A percentile compares a stretch with the other conserved stretches of the same genome.
Conservation (phyloP, 2,888 invertebrate genomes). For the Drosophila colorata region DNA sequence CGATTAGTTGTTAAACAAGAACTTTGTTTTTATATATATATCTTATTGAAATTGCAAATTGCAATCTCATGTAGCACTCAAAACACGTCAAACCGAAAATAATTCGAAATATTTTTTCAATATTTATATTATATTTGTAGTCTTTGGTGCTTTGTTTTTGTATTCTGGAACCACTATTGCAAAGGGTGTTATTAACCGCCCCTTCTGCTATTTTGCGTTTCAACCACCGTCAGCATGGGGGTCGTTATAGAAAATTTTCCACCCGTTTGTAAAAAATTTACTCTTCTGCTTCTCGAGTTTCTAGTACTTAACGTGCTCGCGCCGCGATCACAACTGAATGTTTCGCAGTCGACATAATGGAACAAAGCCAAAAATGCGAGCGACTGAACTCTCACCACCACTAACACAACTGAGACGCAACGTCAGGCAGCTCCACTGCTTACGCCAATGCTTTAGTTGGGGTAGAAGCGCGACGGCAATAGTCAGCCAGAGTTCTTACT, state of each 20-base stretch:
- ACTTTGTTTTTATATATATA: constrained; percentile 15
- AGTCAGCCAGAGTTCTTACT: constrained; percentile 43
- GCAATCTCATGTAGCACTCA: constrained; percentile 43
- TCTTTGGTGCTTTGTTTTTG: background rate
- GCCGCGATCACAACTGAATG: constrained; percentile 82
- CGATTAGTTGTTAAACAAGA: constrained; percentile 21
- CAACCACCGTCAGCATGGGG: constrained; percentile 64
- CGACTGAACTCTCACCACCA: constrained; percentile 42
- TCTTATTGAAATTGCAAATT: constrained; percentile 32
- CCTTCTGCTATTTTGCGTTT: constrained; percentile 43
- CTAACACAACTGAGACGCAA: constrained; percentile 13
- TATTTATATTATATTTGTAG: background rate
- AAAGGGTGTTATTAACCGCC: constrained; percentile 23
- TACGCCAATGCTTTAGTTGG: constrained; percentile 20
- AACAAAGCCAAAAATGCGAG: constrained; percentile 61
- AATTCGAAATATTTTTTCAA: background rate
- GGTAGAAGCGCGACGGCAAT: constrained; percentile 41
- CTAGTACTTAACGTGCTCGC: constrained; percentile 73
- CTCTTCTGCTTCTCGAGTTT: constrained; percentile 22
- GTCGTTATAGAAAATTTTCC: constrained; percentile 67
- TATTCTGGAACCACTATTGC: constrained; percentile 34
- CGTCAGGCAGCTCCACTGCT: constrained; percentile 38
- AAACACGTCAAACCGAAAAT: constrained; percentile 5
- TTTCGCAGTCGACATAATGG: constrained; percentile 55
- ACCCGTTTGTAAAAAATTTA: constrained; percentile 48